phyloP scores from a whole-genome alignment of 2,113 vertebrate genomes.

The Capreolus pygargus region DNA sequence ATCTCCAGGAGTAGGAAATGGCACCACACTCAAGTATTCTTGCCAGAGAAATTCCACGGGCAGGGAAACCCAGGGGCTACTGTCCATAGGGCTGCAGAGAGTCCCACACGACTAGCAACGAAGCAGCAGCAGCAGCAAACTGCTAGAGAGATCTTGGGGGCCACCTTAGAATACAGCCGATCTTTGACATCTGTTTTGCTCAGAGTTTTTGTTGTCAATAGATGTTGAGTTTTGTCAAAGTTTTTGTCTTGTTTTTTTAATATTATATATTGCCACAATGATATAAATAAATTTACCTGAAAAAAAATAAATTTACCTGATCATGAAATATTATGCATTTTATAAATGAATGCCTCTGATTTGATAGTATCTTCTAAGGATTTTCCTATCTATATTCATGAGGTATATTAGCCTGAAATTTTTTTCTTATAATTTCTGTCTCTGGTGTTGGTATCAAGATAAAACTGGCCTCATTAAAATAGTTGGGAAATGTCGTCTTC shows the following conservation, averaged over 20 bases:
- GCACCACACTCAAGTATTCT: not conserved
- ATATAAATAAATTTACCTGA: not conserved
- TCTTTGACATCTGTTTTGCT: not conserved
- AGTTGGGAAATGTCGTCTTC: not conserved
- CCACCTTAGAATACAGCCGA: not conserved
- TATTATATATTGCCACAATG: not conserved
- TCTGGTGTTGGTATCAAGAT: not conserved
- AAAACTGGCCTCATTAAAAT: not conserved
- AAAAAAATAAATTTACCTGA: not conserved
- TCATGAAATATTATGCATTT: not conserved
- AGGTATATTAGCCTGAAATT: not conserved
- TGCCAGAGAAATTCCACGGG: not conserved
- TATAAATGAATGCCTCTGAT: not conserved
- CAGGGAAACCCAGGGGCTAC: not conserved
- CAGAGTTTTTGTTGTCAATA: not conserved
- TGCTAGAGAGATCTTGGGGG: not conserved
- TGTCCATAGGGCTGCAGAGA: not conserved
- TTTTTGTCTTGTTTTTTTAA: not conserved
- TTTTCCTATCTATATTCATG: not conserved
- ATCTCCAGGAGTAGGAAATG: not conserved
- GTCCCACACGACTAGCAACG: not conserved
- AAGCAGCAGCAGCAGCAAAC: not conserved
- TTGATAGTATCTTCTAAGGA: not conserved
- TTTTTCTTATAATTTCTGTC: not conserved
- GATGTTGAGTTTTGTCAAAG: not conserved